Percentiles rank a stretch among this genome's conserved stretches.
Conservation (phyloP, 2,113 vertebrate species). For the Oenanthe melanoleuca region DNA sequence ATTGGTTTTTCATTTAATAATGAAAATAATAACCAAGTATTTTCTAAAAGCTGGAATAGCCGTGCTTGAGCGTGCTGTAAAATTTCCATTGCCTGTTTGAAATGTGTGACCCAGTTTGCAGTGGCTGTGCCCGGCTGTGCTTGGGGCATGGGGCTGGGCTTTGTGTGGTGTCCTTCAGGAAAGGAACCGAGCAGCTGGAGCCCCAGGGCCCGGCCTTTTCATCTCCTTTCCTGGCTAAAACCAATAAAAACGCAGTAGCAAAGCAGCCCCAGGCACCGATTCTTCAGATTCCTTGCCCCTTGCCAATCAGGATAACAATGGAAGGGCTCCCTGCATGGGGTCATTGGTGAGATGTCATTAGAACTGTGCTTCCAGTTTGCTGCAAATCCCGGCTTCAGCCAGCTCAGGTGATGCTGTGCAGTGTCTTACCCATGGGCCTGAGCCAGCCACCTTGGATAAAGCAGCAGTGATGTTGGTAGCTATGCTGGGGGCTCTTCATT, state of each 20-base stretch:
- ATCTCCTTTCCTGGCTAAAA: background rate
- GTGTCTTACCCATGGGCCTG: background rate
- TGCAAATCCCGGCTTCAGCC: background rate
- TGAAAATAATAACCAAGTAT: background rate
- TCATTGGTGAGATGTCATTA: background rate
- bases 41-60: background rate
- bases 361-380: background rate
- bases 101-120: background rate
- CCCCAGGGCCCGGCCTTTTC: background rate
- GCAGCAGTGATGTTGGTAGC: background rate
- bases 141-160: background rate
- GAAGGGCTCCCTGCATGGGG: background rate
- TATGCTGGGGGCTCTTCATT: background rate
- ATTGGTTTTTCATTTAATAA: background rate
- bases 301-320: background rate
- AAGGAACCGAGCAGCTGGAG: background rate
- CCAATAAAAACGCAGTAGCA: background rate
- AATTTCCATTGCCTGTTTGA: background rate
- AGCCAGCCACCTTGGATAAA: background rate
- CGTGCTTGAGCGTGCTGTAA: background rate
- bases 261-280: background rate
- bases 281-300: background rate
- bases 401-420: background rate
- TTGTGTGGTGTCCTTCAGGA: background rate
- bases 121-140: background rate